A percentile compares a stretch with the other conserved stretches of the same genome.
These are phyloP conservation scores for Ennomos erosarius DNA, from an alignment of 2,888 invertebrate species.

Conservation along the genomic window DNA sequence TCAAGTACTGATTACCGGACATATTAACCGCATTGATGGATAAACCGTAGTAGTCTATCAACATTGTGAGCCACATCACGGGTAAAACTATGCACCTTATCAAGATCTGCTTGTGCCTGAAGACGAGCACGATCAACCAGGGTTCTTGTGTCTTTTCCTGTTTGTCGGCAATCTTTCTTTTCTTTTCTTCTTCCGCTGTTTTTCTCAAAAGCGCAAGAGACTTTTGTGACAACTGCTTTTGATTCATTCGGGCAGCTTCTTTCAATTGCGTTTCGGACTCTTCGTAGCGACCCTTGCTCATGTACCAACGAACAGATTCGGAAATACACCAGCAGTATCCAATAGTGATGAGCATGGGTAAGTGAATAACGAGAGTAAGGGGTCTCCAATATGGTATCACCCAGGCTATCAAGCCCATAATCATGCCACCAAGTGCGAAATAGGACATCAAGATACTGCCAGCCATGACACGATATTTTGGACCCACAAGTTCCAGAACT, in stretches of 20 bases:
- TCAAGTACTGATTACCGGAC: conserved; percentile 86
- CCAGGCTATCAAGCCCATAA: conserved; percentile 89
- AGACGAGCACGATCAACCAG: conserved; percentile 63
- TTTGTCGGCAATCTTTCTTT: conserved; percentile 44
- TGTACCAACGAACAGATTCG: conserved; percentile 91
- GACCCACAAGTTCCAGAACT: conserved; percentile 91
- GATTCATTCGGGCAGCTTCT: conserved; percentile 86
- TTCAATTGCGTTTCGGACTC: conserved; percentile 87
- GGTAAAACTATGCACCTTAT: conserved; percentile 60
- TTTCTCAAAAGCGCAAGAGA: conserved; percentile 57
- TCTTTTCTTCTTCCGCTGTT: conserved; percentile 56
- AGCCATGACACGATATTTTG: conserved; percentile 88
- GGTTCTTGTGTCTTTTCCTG: conserved; percentile 52
- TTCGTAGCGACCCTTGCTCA: conserved; percentile 87
- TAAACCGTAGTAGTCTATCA: conserved; percentile 87
- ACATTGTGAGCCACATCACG: conserved; percentile 87
- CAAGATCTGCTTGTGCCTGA: conserved; percentile 58
- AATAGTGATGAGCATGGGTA: conserved; percentile 88
- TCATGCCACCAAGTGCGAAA: conserved; percentile 89
- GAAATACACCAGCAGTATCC: conserved; percentile 88
- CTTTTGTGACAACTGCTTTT: conserved; percentile 62
- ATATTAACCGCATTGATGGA: conserved; percentile 86
- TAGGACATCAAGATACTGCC: conserved; percentile 88
- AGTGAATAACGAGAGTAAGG: conserved; percentile 88
- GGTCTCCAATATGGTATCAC: conserved; percentile 88